These are phyloP conservation scores for Aleadryas rufinucha DNA, from an alignment of 2,113 vertebrate genomes.

Conservation along the genomic window DNA sequence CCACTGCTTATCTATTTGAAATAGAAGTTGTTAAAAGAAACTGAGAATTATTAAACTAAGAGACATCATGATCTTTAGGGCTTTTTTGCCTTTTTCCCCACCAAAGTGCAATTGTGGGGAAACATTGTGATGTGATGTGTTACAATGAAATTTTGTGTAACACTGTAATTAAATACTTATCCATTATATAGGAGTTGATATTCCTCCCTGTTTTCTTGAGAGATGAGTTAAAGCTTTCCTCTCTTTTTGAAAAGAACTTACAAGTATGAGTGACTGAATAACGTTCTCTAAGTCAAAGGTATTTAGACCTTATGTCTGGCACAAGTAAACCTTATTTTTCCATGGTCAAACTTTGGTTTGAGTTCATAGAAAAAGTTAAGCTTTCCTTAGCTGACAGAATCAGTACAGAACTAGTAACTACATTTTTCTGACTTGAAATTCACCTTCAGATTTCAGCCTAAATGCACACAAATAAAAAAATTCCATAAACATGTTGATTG, in stretches of 20 bases:
- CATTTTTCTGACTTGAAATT: neutral
- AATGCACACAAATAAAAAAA: neutral
- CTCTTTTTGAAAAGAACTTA: neutral
- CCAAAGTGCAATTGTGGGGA: neutral
- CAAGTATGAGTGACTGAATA: neutral
- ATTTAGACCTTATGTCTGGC: neutral
- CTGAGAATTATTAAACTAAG: neutral
- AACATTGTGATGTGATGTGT: neutral
- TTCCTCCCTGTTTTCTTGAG: neutral
- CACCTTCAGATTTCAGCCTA: neutral
- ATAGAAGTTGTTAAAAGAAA: neutral
- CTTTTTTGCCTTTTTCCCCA: accelerated
- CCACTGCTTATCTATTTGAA: neutral
- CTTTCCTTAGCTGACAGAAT: neutral
- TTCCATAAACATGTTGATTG: neutral
- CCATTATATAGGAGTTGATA: neutral
- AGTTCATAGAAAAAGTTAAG: neutral
- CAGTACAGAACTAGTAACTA: neutral
- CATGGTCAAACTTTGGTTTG: neutral
- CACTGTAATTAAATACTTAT: neutral
- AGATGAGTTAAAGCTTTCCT: neutral
- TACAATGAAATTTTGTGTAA: neutral
- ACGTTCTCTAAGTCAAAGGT: neutral
- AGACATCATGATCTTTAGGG: neutral
- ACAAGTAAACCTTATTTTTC: neutral